Evolutionary conservation across 2,113 vertebrate species (phyloP), one percentile per base, ranked within the genome.

Genomic region (Pholis gunnellus): DNA sequence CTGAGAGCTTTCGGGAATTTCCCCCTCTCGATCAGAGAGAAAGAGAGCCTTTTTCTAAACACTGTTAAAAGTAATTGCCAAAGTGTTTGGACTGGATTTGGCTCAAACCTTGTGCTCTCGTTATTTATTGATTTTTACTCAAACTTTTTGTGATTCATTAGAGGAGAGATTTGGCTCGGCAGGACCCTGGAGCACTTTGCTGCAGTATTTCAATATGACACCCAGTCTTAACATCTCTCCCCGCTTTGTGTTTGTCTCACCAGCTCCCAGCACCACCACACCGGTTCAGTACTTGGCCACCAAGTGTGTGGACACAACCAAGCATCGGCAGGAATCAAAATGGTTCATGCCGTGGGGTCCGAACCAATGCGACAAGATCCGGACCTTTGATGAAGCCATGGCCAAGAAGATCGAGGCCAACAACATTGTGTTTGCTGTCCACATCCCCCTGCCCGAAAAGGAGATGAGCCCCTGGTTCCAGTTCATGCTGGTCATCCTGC

Each of bases 381-480:
- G 85, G 27, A 95, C 94, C 88, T 97, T 99, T 0, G 96, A 98
- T 0, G 98, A 99, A 87, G 98, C 98, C 0, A 94, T 94, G 91
- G 95, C 95, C 60, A 95, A 95, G 85, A 96, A 95, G 91, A 98
- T 99, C 0, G 96, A 97, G 86, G 98, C 98, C 85, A 99, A 99
- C 15, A 96, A 98, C 81, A 99, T 99, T 1, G 98, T 99, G 15
- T 99, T 99, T 60, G 95, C 98, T 0, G 95, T 97, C 63, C 98
- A 99, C 79, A 93, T 99, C 36, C 98, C 98, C 0, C 93, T 95
- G 70, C 96, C 94, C 6, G 69, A 79, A 83, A 97, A 96, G 89
- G 97, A 99, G 95, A 99, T 99, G 98, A 99, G 96, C 84, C 94
- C 98, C 71, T 99, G 98, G 98, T 99, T 99, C 95, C 98, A 99